Percentiles rank a stretch among this genome's conserved stretches.
These are phyloP conservation scores for Apoda limacodes DNA, from an alignment of 2,888 invertebrate genomes.

Conservation along the genomic window DNA sequence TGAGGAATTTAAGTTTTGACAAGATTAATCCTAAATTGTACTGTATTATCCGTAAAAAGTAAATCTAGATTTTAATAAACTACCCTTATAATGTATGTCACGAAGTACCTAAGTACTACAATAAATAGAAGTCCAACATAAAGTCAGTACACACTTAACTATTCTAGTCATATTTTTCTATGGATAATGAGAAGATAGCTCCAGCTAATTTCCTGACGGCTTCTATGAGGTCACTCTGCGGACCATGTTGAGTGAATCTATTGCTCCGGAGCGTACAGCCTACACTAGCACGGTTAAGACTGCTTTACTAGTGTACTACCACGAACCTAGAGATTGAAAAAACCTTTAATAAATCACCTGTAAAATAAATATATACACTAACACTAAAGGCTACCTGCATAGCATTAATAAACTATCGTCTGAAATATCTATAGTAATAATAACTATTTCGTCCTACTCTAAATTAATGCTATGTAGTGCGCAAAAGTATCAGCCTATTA, in stretches of 20 bases:
- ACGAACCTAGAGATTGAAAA: constrained; percentile 71
- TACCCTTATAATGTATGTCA: constrained; percentile 58
- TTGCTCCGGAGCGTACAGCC: constrained; percentile 67
- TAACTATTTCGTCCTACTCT: constrained; percentile 30
- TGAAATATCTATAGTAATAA: constrained; percentile 31
- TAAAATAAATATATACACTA: constrained; percentile 30
- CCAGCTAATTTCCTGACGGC: constrained; percentile 59
- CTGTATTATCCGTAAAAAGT: constrained; percentile 51
- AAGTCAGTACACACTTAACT: constrained; percentile 58
- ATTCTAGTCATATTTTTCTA: constrained; percentile 53
- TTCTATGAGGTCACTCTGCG: constrained; percentile 62
- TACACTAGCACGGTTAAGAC: constrained; percentile 65
- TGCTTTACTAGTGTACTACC: constrained; percentile 70
- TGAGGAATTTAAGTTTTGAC: constrained; percentile 44
- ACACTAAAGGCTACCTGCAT: constrained; percentile 50
- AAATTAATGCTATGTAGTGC: constrained; percentile 65
- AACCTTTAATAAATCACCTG: constrained; percentile 54
- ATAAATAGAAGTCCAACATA: constrained; percentile 66
- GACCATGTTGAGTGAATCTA: constrained; percentile 64
- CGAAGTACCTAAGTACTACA: constrained; percentile 66
- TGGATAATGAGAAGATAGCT: constrained; percentile 42
- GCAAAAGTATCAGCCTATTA: too few relatives aligned
- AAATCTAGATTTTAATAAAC: constrained; percentile 45
- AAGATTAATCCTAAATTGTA: constrained; percentile 58
- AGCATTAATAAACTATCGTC: constrained; percentile 42